Conservation (phyloP, 2,888 invertebrate species). For the Smittia aterrima region DNA sequence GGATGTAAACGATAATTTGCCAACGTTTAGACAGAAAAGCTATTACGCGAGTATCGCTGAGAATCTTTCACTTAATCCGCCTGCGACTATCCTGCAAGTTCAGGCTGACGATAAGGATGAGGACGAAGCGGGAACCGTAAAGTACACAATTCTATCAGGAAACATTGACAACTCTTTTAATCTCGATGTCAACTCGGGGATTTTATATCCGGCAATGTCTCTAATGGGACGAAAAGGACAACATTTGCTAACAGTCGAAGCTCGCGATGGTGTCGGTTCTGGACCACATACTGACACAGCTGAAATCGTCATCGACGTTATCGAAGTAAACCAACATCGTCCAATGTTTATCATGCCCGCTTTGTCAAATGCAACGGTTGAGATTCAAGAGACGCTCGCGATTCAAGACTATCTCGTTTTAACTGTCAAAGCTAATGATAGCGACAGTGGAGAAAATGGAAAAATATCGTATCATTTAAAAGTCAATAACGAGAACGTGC, state of each 20-base stretch:
- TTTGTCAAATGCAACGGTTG: constrained; percentile 70
- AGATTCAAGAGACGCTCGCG: constrained; percentile 80
- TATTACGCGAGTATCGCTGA: constrained; percentile 82
- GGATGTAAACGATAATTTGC: constrained; percentile 88
- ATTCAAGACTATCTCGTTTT: constrained; percentile 73
- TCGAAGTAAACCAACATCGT: constrained; percentile 77
- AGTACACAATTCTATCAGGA: constrained; percentile 69
- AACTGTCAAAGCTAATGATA: constrained; percentile 77
- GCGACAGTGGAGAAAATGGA: constrained; percentile 81
- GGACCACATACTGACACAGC: constrained; percentile 67
- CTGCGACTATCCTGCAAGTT: constrained; percentile 77
- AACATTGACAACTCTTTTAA: constrained; percentile 71
- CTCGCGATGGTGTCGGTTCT: constrained; percentile 69
- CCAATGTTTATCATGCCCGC: constrained; percentile 79
- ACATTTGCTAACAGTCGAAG: constrained; percentile 68
- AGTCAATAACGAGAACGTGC: constrained; percentile 68
- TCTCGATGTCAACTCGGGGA: constrained; percentile 73
- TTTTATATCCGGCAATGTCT: constrained; percentile 73
- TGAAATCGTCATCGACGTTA: constrained; percentile 71
- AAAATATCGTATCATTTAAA: constrained; percentile 79
- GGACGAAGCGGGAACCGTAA: constrained; percentile 72
- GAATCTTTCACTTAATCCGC: constrained; percentile 75
- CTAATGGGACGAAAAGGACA: constrained; percentile 62
- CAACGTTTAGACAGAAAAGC: constrained; percentile 71
- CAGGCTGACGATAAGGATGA: constrained; percentile 79